phyloP scores from a whole-genome alignment of 2,113 vertebrate species.

The Eulemur rufifrons region DNA sequence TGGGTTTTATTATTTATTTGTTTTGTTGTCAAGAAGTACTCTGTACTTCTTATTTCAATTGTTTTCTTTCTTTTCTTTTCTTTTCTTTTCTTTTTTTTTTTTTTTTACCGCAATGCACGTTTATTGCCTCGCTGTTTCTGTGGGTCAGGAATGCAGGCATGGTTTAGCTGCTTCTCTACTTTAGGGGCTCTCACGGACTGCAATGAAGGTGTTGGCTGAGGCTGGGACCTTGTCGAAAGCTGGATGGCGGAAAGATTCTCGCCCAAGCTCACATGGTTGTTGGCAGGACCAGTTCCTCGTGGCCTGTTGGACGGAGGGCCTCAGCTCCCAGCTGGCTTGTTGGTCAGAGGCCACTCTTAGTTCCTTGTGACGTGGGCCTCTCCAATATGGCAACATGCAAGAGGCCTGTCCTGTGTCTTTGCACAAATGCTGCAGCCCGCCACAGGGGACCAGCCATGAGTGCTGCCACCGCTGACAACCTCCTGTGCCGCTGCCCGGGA shows the following conservation, averaged over 20 bases:
- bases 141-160: neutral
- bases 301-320: neutral
- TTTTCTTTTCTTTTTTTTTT: too few species aligned
- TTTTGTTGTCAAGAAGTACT: neutral
- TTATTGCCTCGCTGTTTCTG: neutral
- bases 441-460: too few species aligned
- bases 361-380: neutral
- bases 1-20: neutral
- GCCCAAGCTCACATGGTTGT: neutral
- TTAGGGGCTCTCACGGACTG: neutral
- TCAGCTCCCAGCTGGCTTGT: neutral
- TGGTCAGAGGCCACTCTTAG: neutral
- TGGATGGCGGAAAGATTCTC: neutral
- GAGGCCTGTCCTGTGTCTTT: too few species aligned
- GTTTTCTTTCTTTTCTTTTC: neutral
- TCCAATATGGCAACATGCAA: neutral
- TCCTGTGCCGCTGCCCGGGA: too few species aligned
- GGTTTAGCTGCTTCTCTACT: neutral
- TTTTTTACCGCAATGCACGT: neutral
- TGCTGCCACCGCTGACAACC: too few species aligned
- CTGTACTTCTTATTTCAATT: slow-evolving; percentile 48
- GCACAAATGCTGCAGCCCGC: too few species aligned
- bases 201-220: neutral
- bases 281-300: neutral
- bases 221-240: neutral